These are phyloP conservation scores for Anorthoa munda DNA, from an alignment of 2,888 invertebrate genomes.

Conservation along the genomic window DNA sequence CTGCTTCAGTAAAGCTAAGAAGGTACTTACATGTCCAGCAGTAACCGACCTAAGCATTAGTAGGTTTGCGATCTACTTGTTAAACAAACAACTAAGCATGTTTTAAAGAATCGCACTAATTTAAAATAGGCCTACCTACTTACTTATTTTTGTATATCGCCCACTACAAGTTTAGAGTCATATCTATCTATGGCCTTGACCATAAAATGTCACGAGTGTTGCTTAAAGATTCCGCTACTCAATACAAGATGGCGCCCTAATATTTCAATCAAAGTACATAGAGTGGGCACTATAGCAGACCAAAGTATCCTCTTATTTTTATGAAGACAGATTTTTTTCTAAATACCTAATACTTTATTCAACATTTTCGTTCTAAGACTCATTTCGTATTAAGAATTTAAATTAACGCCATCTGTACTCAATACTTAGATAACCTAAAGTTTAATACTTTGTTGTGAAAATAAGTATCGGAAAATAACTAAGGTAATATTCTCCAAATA, in stretches of 20 bases:
- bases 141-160: neutral
- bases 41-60: neutral
- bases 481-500: neutral
- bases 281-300: neutral
- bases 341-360: too few relatives aligned
- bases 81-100: neutral
- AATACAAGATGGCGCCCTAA: conserved; percentile 72
- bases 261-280: neutral
- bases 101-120: neutral
- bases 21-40: neutral
- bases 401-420: conserved; percentile 39
- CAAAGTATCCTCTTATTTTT: too few relatives aligned
- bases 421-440: too few relatives aligned
- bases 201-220: neutral
- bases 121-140: neutral
- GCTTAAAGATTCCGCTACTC: conserved; percentile 67
- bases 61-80: neutral
- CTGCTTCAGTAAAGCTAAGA: neutral
- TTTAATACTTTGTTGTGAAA: neutral
- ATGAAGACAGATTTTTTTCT: too few relatives aligned
- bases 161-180: neutral
- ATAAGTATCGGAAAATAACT: neutral
- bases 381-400: neutral
- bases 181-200: neutral
- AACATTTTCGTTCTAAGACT: neutral